Base-by-base conservation (phyloP, 2,113 vertebrate species). In the Phasianus colchicus region DNA sequence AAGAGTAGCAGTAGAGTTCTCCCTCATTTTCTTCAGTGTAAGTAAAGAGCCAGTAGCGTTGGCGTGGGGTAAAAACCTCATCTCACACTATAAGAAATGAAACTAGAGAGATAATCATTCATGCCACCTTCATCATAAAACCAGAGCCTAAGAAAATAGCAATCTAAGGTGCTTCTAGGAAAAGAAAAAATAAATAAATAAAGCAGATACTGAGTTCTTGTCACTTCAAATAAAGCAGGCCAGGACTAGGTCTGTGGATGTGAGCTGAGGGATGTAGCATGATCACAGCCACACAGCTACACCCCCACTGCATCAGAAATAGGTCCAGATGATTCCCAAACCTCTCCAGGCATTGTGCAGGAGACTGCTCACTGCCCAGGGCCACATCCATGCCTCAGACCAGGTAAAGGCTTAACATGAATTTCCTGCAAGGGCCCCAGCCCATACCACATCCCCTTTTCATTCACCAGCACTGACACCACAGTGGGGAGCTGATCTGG, bases 281-380 rank as follows among this genome's bases (percentile, higher is more conserved):
- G 70, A 63, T 89, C 63, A 11, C 55, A 50, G 27, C 57, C 81
- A 55, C 57, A 55, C 47, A 29, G 34, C n/a, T 29, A 13, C 18
- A 50, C 25, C 9, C 34, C 47, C 8, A 34, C 47, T 30, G 43
- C 64, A 36, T 13, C 78, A 65, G 74, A 67, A 52, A 14, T 66
- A 40, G 72, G 19, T 43, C 38, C 66, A 57, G 43, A 30, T 57
- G 54, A 25, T 91, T 54, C 67, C n/a, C 48, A 47, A 9, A 36
- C 58, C 63, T 43, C 55, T 58, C 78, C 87, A 80, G 82, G 50
- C 75, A 38, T 29, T 25, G 40, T 38, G 16, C 36, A 24, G 27
- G 47, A 58, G 34, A 4, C 30, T 60, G 18, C 21, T 64, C 1
- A 0, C 42, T 3, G 3, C 18, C 42, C 12, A 4, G 34, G 52